Evolutionary conservation across 2,888 invertebrate genomes (phyloP).

Genomic region (Drosophila yooni): DNA sequence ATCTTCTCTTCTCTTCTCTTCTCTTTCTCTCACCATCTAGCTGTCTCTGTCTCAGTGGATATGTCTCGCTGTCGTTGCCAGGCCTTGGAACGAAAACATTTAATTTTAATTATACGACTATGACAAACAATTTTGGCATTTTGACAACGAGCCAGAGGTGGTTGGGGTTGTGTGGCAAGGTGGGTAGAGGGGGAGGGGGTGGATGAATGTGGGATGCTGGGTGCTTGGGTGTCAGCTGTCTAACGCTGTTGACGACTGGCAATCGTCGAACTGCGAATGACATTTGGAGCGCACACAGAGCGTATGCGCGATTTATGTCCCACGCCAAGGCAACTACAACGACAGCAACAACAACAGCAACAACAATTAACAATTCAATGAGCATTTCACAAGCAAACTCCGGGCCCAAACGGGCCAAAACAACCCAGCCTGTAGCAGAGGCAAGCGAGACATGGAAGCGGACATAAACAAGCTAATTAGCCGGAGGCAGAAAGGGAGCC

Average conservation of each 20-base stretch:
- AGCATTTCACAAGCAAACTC: slow-evolving; percentile 38
- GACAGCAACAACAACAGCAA: slow-evolving; percentile 36
- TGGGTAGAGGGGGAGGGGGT: neutral
- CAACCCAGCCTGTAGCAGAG: neutral
- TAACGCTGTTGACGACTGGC: slow-evolving; percentile 38
- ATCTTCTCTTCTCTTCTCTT: neutral
- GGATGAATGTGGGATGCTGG: neutral
- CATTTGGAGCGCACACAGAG: slow-evolving; percentile 42
- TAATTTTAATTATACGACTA: slow-evolving; percentile 79
- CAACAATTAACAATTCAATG: slow-evolving; percentile 56
- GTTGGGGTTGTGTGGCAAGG: neutral
- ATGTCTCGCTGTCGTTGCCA: slow-evolving; percentile 54
- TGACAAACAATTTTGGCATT: slow-evolving; percentile 79
- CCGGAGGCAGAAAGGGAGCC: slow-evolving; percentile 12
- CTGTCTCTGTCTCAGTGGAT: neutral
- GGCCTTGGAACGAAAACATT: slow-evolving; percentile 62
- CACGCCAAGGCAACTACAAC: neutral
- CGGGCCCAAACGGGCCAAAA: slow-evolving; percentile 3
- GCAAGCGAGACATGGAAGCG: slow-evolving; percentile 4
- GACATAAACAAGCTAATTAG: slow-evolving; percentile 64
- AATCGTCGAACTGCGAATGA: slow-evolving; percentile 47
- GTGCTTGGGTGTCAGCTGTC: neutral
- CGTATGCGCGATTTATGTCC: slow-evolving; percentile 48
- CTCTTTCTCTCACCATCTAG: neutral
- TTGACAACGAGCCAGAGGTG: slow-evolving; percentile 55